These are phyloP conservation scores for Fulica atra DNA, from an alignment of 2,113 vertebrate species.

Conservation along the genomic window DNA sequence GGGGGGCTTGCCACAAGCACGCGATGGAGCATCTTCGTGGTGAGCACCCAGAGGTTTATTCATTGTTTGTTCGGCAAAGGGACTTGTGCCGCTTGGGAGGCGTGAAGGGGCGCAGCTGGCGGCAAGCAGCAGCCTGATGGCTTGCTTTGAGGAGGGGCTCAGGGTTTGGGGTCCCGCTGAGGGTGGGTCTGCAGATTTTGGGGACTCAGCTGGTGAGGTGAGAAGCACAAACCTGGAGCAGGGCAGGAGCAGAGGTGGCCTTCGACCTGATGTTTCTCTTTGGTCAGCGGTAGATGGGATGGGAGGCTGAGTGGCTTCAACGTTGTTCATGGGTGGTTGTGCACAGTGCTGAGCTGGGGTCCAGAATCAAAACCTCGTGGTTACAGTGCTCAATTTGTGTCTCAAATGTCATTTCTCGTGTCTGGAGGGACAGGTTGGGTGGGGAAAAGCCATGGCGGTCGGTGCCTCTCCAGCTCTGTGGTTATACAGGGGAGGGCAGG, in stretches of 20 bases:
- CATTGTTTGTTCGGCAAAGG: accelerated
- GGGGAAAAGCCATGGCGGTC: not conserved
- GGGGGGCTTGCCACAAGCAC: not conserved
- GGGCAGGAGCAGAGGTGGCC: not conserved
- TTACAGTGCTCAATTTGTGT: not conserved
- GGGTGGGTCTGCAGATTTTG: not conserved
- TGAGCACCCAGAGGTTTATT: not conserved
- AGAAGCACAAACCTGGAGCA: not conserved
- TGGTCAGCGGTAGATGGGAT: accelerated
- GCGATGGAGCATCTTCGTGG: not conserved
- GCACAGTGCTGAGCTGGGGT: not conserved
- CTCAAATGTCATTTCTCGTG: not conserved
- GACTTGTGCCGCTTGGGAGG: not conserved
- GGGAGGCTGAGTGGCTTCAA: not conserved
- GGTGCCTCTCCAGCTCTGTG: not conserved
- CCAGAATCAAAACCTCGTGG: not conserved
- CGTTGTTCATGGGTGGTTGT: accelerated
- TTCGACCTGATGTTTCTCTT: not conserved
- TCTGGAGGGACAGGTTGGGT: not conserved
- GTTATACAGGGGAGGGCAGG: accelerated
- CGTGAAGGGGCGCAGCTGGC: accelerated
- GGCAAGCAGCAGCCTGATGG: accelerated
- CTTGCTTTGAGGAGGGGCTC: accelerated
- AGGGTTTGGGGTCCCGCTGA: not conserved
- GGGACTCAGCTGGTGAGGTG: not conserved